phyloP scores from a whole-genome alignment of 2,113 vertebrate genomes.

The Rattus rattus region DNA sequence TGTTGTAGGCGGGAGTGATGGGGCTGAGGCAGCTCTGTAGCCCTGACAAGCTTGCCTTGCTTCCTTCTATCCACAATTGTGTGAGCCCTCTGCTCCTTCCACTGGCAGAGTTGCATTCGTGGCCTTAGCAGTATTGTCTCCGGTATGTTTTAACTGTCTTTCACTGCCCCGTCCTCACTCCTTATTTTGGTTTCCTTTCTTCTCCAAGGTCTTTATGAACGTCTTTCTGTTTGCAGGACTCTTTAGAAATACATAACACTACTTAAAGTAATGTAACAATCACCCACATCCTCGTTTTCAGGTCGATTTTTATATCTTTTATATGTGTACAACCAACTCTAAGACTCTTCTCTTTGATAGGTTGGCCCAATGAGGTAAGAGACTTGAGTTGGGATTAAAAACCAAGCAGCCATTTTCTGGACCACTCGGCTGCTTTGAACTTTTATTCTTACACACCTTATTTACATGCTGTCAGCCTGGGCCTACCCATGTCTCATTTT shows the following conservation, averaged over 20 bases:
- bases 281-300: neutral
- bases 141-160: neutral
- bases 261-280: slow-evolving; percentile 20
- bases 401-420: neutral
- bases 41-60: neutral
- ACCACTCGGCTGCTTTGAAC: neutral
- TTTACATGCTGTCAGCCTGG: no score
- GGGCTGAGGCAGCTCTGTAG: neutral
- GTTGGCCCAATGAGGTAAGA: neutral
- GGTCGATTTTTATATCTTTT: neutral
- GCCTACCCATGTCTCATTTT: neutral
- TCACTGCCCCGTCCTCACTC: neutral
- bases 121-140: neutral
- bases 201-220: neutral
- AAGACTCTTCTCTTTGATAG: slow-evolving; percentile 6
- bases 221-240: neutral
- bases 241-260: neutral
- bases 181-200: slow-evolving; percentile 8
- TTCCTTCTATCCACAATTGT: neutral
- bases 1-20: neutral
- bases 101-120: neutral
- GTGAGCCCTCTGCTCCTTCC: neutral
- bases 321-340: neutral
- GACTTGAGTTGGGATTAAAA: neutral
- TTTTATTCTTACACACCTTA: neutral